Conservation (phyloP, 2,888 invertebrate genomes). For the Chrysomela aeneicollis region DNA sequence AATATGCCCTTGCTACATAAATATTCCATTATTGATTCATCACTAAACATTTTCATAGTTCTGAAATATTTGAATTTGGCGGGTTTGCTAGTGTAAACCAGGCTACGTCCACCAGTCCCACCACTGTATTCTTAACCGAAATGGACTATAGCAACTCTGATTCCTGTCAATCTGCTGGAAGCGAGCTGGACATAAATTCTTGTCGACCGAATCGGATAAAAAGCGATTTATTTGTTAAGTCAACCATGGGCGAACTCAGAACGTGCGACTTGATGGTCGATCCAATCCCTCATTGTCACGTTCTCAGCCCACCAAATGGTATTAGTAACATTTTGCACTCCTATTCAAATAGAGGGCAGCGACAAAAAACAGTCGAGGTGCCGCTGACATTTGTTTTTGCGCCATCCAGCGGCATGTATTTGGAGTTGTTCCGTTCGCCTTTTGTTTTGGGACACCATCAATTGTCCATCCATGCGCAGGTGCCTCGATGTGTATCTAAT, state of each 20-base stretch:
- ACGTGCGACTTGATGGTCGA: conserved; percentile 37
- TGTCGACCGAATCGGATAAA: conserved; percentile 58
- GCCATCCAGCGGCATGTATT: conserved; percentile 53
- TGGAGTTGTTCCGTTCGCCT: conserved; percentile 45
- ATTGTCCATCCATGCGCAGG: conserved; percentile 59
- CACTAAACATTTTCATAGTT: no score
- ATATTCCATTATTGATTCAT: no score
- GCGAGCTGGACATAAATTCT: conserved; percentile 55
- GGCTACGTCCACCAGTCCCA: no score
- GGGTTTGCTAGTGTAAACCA: no score
- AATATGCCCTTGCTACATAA: no score
- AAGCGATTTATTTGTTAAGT: conserved; percentile 59
- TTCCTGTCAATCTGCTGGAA: conserved; percentile 57
- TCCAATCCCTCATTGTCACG: conserved; percentile 38
- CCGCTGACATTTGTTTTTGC: conserved; percentile 58
- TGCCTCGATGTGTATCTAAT: conserved; percentile 60
- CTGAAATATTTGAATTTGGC: no score
- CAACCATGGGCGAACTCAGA: conserved; percentile 45
- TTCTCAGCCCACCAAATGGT: conserved; percentile 46
- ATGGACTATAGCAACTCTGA: no score
- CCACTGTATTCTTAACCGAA: no score
- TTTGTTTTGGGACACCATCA: conserved; percentile 50
- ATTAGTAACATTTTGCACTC: conserved; percentile 55
- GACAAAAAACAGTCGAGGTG: conserved; percentile 53
- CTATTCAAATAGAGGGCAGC: conserved; percentile 50